Conservation (phyloP, 2,113 vertebrate species). For the Hippocampus abdominalis region DNA sequence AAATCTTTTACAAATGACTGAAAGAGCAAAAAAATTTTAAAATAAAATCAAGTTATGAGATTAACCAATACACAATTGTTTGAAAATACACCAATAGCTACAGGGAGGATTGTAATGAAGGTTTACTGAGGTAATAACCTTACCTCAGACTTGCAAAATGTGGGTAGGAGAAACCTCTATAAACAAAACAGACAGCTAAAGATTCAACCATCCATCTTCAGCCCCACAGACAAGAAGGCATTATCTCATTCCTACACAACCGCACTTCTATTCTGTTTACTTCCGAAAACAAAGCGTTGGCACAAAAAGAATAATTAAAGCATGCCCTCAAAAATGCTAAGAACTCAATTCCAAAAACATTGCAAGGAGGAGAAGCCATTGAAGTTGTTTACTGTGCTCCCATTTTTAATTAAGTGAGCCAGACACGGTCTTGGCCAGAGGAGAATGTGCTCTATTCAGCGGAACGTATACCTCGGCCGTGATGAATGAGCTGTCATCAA, state of each 20-base stretch:
- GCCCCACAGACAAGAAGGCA: not conserved
- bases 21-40: not conserved
- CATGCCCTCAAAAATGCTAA: conserved; percentile 25
- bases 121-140: not conserved
- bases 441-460: conserved; percentile 54
- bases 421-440: conserved; percentile 38
- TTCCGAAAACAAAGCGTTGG: conserved; percentile 12
- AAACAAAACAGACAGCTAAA: not conserved
- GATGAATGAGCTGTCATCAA: conserved; percentile 75
- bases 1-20: not conserved
- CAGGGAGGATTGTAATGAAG: not conserved
- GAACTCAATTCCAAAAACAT: conserved; percentile 28
- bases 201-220: not conserved
- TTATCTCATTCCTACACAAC: conserved; percentile 39
- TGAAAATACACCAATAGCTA: not conserved
- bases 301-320: conserved; percentile 38
- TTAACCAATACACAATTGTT: not conserved
- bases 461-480: conserved; percentile 61
- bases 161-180: not conserved
- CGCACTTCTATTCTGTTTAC: not conserved
- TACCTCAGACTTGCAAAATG: not conserved
- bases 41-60: not conserved
- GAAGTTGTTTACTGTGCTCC: conserved; percentile 52
- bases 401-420: conserved; percentile 59
- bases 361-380: conserved; percentile 23